Conservation (phyloP, 1,140 invertebrate species). For the Habropoda laboriosa region DNA sequence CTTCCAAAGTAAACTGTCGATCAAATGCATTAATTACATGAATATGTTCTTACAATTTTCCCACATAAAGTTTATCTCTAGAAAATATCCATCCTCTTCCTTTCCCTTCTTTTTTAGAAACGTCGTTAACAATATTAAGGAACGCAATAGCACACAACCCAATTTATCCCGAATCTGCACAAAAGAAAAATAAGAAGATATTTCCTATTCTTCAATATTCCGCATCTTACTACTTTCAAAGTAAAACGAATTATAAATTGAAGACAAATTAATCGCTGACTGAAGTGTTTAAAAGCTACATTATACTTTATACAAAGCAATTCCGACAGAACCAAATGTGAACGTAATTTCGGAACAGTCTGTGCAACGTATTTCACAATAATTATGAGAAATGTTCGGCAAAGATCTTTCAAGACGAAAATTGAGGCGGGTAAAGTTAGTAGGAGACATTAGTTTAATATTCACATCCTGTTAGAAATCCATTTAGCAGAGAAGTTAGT, state of each 20-base stretch:
- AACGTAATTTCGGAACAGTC: neutral
- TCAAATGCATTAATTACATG: too few relatives aligned
- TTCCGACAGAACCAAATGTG: neutral
- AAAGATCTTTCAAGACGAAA: neutral
- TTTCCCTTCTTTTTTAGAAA: too few relatives aligned
- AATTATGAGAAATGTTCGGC: neutral
- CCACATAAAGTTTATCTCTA: too few relatives aligned
- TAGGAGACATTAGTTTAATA: constrained; percentile 31
- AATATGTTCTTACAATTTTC: too few relatives aligned
- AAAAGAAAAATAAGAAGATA: neutral
- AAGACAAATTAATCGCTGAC: neutral
- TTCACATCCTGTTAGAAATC: constrained; percentile 12
- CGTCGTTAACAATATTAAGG: too few relatives aligned
- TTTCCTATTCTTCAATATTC: neutral
- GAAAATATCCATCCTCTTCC: too few relatives aligned
- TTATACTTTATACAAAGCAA: neutral
- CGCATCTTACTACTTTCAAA: too few relatives aligned
- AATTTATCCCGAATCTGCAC: too few relatives aligned
- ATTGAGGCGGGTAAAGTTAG: constrained; percentile 14
- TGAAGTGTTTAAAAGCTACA: neutral
- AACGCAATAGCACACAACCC: too few relatives aligned
- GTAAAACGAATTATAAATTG: neutral
- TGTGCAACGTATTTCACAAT: neutral
- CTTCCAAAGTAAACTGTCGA: too few relatives aligned
- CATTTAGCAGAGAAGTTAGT: constrained; percentile 27